Percentiles rank a stretch among this genome's conserved stretches.
Conservation (phyloP, 2,113 vertebrate species). For the Symphodus melops region DNA sequence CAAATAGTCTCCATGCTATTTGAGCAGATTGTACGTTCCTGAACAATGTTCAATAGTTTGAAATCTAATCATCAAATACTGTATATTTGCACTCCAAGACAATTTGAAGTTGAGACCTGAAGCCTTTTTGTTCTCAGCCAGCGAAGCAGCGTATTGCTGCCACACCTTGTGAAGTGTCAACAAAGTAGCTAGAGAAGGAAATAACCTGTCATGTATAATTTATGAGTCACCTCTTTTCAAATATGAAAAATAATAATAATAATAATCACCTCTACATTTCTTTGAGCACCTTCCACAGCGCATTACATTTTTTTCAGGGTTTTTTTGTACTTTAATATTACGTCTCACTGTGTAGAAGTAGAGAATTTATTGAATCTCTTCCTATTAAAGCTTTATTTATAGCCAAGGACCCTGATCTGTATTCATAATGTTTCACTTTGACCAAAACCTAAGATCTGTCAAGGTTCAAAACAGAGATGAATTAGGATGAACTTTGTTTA, state of each 20-base stretch:
- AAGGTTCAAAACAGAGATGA: neutral
- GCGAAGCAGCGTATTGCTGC: slow-evolving; percentile 52
- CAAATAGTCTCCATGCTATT: slow-evolving; percentile 23
- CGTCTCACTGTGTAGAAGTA: neutral
- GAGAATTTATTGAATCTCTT: neutral
- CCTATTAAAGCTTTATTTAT: neutral
- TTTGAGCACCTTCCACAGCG: slow-evolving; percentile 18
- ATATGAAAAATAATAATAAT: too few species aligned
- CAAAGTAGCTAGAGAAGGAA: slow-evolving; percentile 48
- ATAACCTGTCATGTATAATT: slow-evolving; percentile 63
- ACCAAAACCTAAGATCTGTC: neutral
- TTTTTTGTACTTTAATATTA: slow-evolving; percentile 7
- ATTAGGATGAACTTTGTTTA: neutral
- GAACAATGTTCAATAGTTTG: slow-evolving; percentile 36
- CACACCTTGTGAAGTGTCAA: slow-evolving; percentile 49
- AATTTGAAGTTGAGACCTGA: slow-evolving; percentile 31
- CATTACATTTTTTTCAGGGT: slow-evolving; percentile 11
- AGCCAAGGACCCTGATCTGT: neutral
- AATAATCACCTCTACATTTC: slow-evolving; percentile 19
- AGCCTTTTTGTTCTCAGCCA: slow-evolving; percentile 28
- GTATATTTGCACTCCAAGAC: slow-evolving; percentile 38
- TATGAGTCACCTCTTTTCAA: slow-evolving; percentile 46
- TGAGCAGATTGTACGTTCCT: slow-evolving; percentile 38
- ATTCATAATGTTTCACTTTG: neutral
- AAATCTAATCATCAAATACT: slow-evolving; percentile 49